Base-by-base conservation (phyloP, 1,140 invertebrate species). In the Aphelenchoides besseyi region DNA sequence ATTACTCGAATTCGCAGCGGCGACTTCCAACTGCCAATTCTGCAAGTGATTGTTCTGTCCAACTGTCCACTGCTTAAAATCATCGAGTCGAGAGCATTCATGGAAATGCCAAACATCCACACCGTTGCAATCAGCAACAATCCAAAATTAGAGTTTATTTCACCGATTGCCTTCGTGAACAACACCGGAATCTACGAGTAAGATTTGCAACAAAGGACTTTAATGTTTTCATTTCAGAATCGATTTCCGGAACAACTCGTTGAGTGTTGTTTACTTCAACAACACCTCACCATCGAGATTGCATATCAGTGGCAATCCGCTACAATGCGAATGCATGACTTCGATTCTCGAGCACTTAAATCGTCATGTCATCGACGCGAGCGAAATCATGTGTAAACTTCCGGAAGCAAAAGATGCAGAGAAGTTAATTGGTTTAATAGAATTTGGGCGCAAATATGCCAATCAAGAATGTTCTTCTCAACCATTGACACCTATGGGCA, bases 101-200 rank as follows among this genome's bases (percentile, higher is more conserved):
- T 63, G 12, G 59, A 71, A 5, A 29, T 81, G 30, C 78, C 76
- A 12, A 78, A 71, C 32, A 37, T 78, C 29, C 79, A 78, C 54
- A 64, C 53, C 16, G 28, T 71, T 35, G 52, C 23, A 18, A 18
- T 78, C 26, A 32, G 57, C 8, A 68, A 80, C 36, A 78, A 78
- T 71, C 68, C 76, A 2, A 8, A 35, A 59, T 62, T 78, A 35
- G 57, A 70, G 29, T 78, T 64, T 33, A 64, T 78, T 53, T 78
- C 76, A 37, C 78, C 76, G n/a, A 32, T 23, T 62, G 77, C 76
- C 12, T 75, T 78, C 32, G n/a, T 61, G 12, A 78, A 71, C 53
- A 72, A 52, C 37, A 53, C 67, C 3, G 37, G 55, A 26, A 41
- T 78, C 26, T 76, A 63, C 28, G 72, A 78, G 76, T 77, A 69